Evolutionary conservation across 1,140 invertebrate species (phyloP).

Genomic region (Sinonovacula constricta): DNA sequence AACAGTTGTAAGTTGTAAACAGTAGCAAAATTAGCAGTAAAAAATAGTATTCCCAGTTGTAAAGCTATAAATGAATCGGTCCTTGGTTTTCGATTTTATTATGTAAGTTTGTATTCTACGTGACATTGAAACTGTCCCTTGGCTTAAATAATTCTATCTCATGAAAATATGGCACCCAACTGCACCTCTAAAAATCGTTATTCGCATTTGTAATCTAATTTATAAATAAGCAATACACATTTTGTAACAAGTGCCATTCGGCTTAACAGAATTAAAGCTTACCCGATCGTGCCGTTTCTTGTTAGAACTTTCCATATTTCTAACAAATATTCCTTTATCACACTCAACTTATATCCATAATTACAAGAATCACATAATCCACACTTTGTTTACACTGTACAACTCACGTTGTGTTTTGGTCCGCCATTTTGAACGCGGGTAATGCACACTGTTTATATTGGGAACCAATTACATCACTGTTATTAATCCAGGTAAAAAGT

Average conservation of each 20-base stretch:
- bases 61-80: too few relatives aligned
- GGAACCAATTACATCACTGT: neutral
- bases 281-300: neutral
- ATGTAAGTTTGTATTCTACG: too few relatives aligned
- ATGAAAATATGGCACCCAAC: too few relatives aligned
- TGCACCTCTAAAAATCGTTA: too few relatives aligned
- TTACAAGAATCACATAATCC: neutral
- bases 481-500: slow-evolving; percentile 1
- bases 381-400: neutral
- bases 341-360: neutral
- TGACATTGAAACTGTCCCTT: neutral
- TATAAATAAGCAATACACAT: neutral
- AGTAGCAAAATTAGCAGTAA: too few relatives aligned
- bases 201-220: neutral
- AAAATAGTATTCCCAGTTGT: too few relatives aligned
- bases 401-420: neutral
- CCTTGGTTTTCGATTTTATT: too few relatives aligned
- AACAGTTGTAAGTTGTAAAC: too few relatives aligned
- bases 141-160: neutral
- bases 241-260: neutral
- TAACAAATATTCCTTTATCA: neutral
- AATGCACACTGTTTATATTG: neutral
- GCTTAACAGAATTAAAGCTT: neutral
- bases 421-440: neutral
- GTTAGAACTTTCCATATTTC: neutral